Percentiles rank a stretch among this genome's conserved stretches.
Conservation (phyloP, 64 coral and sea anemone species). For the Pachyseris speciosa region DNA sequence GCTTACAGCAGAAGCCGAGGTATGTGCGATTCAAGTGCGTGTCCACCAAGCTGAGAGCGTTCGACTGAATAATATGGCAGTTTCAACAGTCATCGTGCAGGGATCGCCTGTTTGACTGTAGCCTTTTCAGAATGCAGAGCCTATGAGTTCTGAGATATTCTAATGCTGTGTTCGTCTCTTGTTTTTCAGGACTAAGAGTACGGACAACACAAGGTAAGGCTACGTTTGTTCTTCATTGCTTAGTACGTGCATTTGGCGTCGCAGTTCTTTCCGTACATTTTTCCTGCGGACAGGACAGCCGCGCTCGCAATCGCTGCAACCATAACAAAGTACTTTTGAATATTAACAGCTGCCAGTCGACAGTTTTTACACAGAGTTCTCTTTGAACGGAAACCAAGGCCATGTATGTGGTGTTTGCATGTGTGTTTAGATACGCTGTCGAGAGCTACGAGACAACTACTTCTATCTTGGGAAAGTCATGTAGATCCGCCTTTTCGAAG, state of each 20-base stretch:
- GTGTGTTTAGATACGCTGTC: neutral
- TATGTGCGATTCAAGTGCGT: neutral
- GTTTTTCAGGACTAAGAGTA: slow-evolving; percentile 63
- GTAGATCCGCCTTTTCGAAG: neutral
- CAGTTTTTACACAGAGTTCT: neutral
- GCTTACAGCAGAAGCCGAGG: slow-evolving; percentile 21
- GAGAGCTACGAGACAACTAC: neutral
- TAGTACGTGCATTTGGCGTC: neutral
- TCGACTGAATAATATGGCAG: neutral
- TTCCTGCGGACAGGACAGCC: neutral
- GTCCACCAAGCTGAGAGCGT: neutral
- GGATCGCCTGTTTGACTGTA: neutral
- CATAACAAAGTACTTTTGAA: neutral
- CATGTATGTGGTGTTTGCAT: slow-evolving; percentile 9
- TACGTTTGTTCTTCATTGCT: neutral
- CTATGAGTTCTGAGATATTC: neutral
- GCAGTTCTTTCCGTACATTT: slow-evolving; percentile 2
- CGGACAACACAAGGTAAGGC: slow-evolving; percentile 60
- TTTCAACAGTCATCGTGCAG: neutral
- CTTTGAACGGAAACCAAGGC: neutral
- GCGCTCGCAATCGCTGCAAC: neutral
- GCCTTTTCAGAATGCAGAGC: neutral
- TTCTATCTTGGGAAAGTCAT: neutral
- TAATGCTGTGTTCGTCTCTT: slow-evolving; percentile 8
- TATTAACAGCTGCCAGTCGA: neutral